Conservation (phyloP, 2,797 vertebrate species). For the Anguilla pacifica region DNA sequence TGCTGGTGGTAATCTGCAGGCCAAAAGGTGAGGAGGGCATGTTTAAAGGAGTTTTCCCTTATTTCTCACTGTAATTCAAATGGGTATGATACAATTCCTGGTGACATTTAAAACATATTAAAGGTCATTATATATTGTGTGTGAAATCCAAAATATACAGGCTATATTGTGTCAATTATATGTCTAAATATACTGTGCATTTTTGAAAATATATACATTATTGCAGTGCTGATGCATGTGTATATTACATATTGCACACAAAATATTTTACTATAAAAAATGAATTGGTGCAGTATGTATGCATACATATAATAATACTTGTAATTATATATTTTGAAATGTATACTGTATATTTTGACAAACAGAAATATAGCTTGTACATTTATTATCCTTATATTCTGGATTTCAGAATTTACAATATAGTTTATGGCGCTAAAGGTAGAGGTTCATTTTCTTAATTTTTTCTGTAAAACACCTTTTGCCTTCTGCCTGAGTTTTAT, state of each 20-base stretch:
- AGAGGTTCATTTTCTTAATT: background rate
- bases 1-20: background rate
- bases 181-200: background rate
- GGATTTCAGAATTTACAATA: background rate
- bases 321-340: conserved; percentile 47
- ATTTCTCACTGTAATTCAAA: background rate
- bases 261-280: background rate
- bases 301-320: background rate
- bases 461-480: background rate
- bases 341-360: conserved; percentile 53
- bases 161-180: background rate
- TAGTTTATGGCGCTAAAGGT: background rate
- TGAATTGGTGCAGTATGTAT: background rate
- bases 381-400: background rate
- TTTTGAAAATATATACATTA: background rate
- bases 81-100: background rate
- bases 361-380: conserved; percentile 7
- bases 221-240: background rate
- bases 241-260: background rate
- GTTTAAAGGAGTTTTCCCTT: background rate
- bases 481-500: background rate
- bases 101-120: background rate
- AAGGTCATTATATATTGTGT: background rate
- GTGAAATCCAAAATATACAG: background rate
- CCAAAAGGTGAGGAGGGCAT: background rate